Evolutionary conservation across 2,113 vertebrate species (phyloP).

Genomic region (Pimephales promelas): DNA sequence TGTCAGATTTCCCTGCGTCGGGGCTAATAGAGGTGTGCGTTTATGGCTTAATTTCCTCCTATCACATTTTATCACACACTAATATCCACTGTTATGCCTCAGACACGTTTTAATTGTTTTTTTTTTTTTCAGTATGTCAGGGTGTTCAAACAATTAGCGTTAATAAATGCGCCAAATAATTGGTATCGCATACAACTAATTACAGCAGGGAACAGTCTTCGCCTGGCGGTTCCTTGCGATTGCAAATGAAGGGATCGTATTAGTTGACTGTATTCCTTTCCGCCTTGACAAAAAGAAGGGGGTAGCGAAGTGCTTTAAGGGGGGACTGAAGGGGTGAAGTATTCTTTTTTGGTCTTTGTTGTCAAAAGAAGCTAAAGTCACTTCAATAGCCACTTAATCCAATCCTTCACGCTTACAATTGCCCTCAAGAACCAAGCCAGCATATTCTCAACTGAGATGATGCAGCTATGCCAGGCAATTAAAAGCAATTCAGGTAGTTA

Average conservation of each 20-base stretch:
- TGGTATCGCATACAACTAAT: slow-evolving; percentile 88
- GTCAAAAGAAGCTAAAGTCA: slow-evolving; percentile 92
- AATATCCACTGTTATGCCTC: slow-evolving; percentile 77
- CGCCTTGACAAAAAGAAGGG: slow-evolving; percentile 60
- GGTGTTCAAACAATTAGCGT: slow-evolving; percentile 86
- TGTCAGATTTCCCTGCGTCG: slow-evolving; percentile 63
- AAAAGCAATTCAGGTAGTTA: slow-evolving; percentile 92
- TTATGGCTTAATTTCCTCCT: slow-evolving; percentile 72
- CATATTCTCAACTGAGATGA: slow-evolving; percentile 88
- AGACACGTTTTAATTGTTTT: slow-evolving; percentile 84
- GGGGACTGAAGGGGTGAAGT: slow-evolving; percentile 73
- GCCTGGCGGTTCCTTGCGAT: slow-evolving; percentile 80
- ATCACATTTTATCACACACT: slow-evolving; percentile 78
- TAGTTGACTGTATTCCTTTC: slow-evolving; percentile 88
- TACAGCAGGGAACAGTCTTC: slow-evolving; percentile 80
- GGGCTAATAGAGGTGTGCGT: slow-evolving; percentile 69
- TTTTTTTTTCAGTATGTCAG: slow-evolving; percentile 82
- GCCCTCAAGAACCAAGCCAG: slow-evolving; percentile 90
- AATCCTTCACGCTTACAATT: slow-evolving; percentile 93
- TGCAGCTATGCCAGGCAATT: slow-evolving; percentile 88
- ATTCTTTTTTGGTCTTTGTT: slow-evolving; percentile 87
- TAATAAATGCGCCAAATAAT: slow-evolving; percentile 85
- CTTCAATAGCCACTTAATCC: slow-evolving; percentile 98
- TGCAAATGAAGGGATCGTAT: slow-evolving; percentile 84
- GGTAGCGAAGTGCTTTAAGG: slow-evolving; percentile 68